These are phyloP conservation scores for Rhineura floridana DNA, from an alignment of 2,113 vertebrate genomes.

Conservation along the genomic window DNA sequence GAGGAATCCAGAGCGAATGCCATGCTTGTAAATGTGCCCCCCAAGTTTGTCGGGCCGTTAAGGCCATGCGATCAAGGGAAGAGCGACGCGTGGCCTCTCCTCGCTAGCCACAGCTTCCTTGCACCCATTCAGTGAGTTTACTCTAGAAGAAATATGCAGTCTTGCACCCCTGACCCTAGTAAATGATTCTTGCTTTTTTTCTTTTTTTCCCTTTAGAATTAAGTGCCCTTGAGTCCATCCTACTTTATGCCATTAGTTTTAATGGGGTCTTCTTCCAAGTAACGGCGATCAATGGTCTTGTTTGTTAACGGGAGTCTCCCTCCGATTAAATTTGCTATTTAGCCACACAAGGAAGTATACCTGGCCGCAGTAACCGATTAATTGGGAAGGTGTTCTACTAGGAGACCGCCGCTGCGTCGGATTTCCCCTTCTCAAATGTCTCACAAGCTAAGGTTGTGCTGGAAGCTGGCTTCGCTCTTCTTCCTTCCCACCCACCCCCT, in stretches of 20 bases:
- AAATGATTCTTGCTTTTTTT: neutral
- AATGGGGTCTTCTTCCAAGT: neutral
- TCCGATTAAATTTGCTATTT: slow-evolving; percentile 38
- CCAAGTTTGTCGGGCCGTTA: neutral
- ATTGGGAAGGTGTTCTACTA: neutral
- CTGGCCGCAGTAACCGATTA: slow-evolving; percentile 9
- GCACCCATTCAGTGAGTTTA: too few species aligned
- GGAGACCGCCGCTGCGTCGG: neutral
- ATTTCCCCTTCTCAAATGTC: neutral
- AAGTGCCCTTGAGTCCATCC: neutral
- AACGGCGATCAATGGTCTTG: neutral
- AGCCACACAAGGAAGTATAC: neutral
- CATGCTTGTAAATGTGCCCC: neutral
- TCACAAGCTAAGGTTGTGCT: neutral
- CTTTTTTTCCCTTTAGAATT: neutral
- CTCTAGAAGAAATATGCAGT: too few species aligned
- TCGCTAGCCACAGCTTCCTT: neutral
- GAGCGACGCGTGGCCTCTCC: neutral
- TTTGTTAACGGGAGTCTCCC: neutral
- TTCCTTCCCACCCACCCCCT: neutral
- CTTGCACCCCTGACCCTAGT: neutral
- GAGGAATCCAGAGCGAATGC: neutral
- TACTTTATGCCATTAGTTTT: neutral
- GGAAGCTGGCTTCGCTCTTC: too few species aligned
- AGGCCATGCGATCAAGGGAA: neutral